Evolutionary conservation across 2,888 invertebrate species (phyloP), one percentile per base, ranked within the genome.

Genomic region (Nezara viridula): DNA sequence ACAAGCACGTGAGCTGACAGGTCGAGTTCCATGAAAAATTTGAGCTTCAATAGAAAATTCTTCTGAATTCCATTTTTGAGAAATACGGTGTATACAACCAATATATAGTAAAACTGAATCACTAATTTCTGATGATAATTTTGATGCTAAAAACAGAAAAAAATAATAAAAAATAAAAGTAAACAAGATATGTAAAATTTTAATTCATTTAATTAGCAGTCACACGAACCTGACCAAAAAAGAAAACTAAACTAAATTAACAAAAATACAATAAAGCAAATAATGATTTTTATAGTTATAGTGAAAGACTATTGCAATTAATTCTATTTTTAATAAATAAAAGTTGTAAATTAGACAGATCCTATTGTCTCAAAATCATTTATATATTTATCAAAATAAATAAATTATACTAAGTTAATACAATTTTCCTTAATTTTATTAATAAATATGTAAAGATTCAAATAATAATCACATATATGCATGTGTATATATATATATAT

Each of bases 1-100:
- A 16, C 96, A 94, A 44, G 96, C 94, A 10, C 96, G 95, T 90
- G 95, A 94, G 0, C 96, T 95, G 90, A 97, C 94, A 49, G 96
- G 96, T 50, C 96, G 94, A 0, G 97, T 97, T 16, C 98, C 98
- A 93, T 98, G 96, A 93, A 96, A 98, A 90, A 98, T 95, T 92
- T 98, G 97, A 37, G 96, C 97, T 89, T 96, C 96, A 89, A 98
- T 95, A 91, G 96, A 94, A 92, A 97, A 98, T 92, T 97, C 96
- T 91, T 97, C 97, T 93, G 96, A 96, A 91, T 94, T 95, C 97
- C 98, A 98, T 89, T 95, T 94, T 1, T 94, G 94, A 10, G 96
- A 95, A 27, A 97, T 94, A 90, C 97, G 94, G 93, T 98, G 97
- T 2, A 98, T 94, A 50, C 96, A 96, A 90, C 97, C 97, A 77